Base-by-base conservation (phyloP, 2,888 invertebrate genomes). In the Heteromyza rotundicornis region DNA sequence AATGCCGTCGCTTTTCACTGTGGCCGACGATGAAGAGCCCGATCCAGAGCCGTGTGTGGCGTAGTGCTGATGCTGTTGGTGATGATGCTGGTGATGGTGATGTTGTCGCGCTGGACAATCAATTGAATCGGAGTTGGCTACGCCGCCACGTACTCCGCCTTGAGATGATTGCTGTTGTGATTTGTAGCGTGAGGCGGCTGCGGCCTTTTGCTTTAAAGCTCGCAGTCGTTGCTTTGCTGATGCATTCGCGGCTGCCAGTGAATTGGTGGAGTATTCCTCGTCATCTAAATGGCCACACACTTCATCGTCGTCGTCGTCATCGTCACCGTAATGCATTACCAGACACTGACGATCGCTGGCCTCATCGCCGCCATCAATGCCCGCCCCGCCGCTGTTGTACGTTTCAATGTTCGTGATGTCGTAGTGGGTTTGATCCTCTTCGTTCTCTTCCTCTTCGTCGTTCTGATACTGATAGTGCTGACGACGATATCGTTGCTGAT, bases 11-110 rank as follows among this genome's bases (percentile, higher is more conserved):
- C 81, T 81, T 60, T 79, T 82, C 19, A 84, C 80, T 77, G 86
- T 82, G 64, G 82, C 80, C 61, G 83, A 80, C 55, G 84, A 82
- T 14, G 79, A 80, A 17, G 82, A 83, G n/a, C n/a, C n/a, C 54
- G 80, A 74, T 44, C 63, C 65, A 22, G 19, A 58, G 16, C 66
- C 77, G 27, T 63, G 75, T 17, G 55, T 75, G 2, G 59, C 71
- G 57, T 66, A 65, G 40, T 67, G 69, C 49, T 67, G 68, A 24
- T 64, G 64, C 20, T 68, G 68, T 8, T 66, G 69, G 27, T 69
- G 66, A 35, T 67, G 67, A 55, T 50, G 65, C 52, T 57, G 70
- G 59, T 50, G 63, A 35, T 67, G 67, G 56, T 50, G 65, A 50
- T 57, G 70, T 58, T 50, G 63, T 56, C 24, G 69, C 49, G 65